Base-by-base conservation (phyloP, 2,113 vertebrate species). In the Rhynchomys soricoides region DNA sequence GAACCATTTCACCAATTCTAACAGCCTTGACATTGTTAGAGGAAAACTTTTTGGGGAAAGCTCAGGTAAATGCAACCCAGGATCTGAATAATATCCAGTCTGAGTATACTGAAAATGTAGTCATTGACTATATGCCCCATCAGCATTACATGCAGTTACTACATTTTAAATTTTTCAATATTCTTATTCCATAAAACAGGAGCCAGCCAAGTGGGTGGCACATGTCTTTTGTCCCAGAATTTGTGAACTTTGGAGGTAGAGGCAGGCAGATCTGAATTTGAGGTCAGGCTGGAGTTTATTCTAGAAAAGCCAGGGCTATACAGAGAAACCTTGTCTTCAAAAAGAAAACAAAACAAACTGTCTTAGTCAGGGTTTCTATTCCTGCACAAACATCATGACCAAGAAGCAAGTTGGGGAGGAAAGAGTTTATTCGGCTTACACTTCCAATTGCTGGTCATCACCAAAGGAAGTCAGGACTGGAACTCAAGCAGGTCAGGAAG, bases 11-110 rank as follows among this genome's bases (percentile, higher is more conserved):
- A 62, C 24, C 11, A 83, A 57, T 55, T 40, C n/a, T 59, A 92
- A 29, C 59, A 55, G 66, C n/a, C 40, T 52, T 86, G 90, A 81
- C 87, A 87, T 89, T 88, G 73, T 81, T 86, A 90, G 89, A 91
- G n/a, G 57, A 62, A 62, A 78, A 29, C 7, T 91, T 79, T 90
- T 75, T 78, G 71, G 66, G 66, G 77, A 73, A 90, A 95, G 55
- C 19, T 85, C 43, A 10, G 87, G 68, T 62, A 90, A 87, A 78
- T 71, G 19, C 40, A 40, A 16, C 45, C 0, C 1, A 68, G 21
- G 40, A 91, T 90, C 81, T 94, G 40, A 95, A 71, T 68, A 89
- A 82, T 21, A 74, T 19, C 17, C 29, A 74, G 19, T 66, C 40
- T 48, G 24, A n/a, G 19, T 70, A 19, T 70, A 26, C 91, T 66